A percentile compares a stretch with the other conserved stretches of the same genome.
Evolutionary conservation across 2,797 vertebrate species (phyloP).

Genomic region (Orestias chungarensis): DNA sequence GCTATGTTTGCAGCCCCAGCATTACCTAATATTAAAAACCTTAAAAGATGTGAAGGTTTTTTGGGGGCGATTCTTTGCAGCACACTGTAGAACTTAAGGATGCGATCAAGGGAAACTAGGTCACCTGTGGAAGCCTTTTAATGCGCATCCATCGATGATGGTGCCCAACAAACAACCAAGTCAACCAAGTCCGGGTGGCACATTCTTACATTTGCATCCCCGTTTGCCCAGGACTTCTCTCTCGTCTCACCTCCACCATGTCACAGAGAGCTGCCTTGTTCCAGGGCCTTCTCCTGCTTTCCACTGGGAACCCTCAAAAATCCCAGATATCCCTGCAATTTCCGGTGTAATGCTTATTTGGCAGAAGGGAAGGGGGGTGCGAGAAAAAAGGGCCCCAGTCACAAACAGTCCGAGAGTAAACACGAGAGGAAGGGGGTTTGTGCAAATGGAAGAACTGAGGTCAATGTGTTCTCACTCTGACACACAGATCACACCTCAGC

Average conservation of each 20-base stretch:
- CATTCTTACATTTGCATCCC: conserved; percentile 39
- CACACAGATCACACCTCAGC: conserved; percentile 68
- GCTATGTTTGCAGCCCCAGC: background rate
- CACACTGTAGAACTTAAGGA: conserved; percentile 1
- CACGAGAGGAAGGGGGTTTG: conserved; percentile 57
- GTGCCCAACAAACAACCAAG: conserved; percentile 48
- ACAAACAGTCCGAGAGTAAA: conserved; percentile 78
- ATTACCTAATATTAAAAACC: background rate
- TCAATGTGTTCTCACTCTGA: conserved; percentile 72
- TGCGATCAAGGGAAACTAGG: conserved; percentile 64
- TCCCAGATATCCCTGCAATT: conserved; percentile 85
- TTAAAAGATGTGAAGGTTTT: background rate
- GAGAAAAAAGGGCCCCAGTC: conserved; percentile 68
- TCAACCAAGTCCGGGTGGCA: conserved; percentile 49
- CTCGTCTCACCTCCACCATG: conserved; percentile 66
- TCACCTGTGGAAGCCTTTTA: conserved; percentile 62
- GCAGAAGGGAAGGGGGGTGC: conserved; percentile 56
- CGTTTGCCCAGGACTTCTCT: conserved; percentile 28
- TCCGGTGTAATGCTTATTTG: conserved; percentile 84
- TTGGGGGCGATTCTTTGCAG: background rate
- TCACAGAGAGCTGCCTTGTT: conserved; percentile 80
- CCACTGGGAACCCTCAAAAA: conserved; percentile 79
- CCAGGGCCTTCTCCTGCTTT: conserved; percentile 61
- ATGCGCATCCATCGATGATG: conserved; percentile 32
- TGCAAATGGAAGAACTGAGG: conserved; percentile 71